phyloP scores from a whole-genome alignment of 2,888 invertebrate genomes.

The Melieria crassipennis region DNA sequence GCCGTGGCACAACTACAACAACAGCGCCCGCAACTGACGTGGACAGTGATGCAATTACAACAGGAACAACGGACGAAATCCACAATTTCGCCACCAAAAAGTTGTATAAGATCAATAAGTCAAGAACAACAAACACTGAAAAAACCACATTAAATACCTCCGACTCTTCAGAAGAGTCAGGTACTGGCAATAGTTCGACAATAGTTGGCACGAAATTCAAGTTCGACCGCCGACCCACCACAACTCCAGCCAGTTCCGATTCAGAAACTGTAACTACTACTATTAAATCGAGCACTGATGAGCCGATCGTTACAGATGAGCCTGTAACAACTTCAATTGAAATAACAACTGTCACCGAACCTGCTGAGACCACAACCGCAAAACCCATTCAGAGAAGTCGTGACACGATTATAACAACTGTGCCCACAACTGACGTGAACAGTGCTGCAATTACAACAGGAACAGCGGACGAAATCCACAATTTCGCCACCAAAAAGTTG shows the following conservation, averaged over 20 bases:
- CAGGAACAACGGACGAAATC: background rate
- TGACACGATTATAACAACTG: background rate
- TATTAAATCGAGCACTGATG: background rate
- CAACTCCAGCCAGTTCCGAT: too few species aligned
- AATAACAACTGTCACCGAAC: background rate
- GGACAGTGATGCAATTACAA: background rate
- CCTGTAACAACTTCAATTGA: background rate
- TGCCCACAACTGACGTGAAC: background rate
- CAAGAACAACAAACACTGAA: too few species aligned
- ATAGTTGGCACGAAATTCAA: too few species aligned
- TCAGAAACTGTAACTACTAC: background rate
- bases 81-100: background rate
- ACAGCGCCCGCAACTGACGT: background rate
- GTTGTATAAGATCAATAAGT: too few species aligned
- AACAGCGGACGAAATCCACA: background rate
- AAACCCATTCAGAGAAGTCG: conserved; percentile 4
- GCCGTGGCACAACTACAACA: conserved; percentile 5
- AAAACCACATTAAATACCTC: too few species aligned
- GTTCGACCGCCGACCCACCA: too few species aligned
- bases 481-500: background rate
- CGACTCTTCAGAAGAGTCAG: too few species aligned
- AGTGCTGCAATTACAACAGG: background rate
- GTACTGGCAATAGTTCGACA: too few species aligned
- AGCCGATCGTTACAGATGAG: background rate
- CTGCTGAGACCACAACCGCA: conserved; percentile 3